Conservation (phyloP, 2,888 invertebrate species). For the Octodonta nipae region DNA sequence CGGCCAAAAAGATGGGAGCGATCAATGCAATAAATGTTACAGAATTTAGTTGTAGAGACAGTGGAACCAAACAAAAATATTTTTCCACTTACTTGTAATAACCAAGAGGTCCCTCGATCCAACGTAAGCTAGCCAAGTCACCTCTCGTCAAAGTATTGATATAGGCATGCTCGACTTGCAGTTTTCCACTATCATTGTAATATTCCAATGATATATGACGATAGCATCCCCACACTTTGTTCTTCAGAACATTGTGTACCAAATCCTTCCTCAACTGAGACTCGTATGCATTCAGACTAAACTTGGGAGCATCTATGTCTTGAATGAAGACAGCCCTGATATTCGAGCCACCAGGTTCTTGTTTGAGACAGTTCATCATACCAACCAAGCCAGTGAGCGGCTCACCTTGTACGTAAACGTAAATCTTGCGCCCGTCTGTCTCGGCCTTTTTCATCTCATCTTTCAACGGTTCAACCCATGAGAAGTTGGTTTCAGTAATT, state of each 20-base stretch:
- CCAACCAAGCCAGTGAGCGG: conserved; percentile 70
- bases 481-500: conserved; percentile 55
- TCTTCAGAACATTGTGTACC: conserved; percentile 69
- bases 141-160: conserved; percentile 86
- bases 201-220: conserved; percentile 62
- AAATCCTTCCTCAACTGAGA: conserved; percentile 62
- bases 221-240: conserved; percentile 75
- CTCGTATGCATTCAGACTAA: conserved; percentile 46
- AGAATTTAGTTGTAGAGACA: too few species aligned
- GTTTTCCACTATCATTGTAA: conserved; percentile 26
- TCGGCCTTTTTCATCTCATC: conserved; percentile 54
- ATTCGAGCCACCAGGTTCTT: conserved; percentile 70
- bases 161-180: conserved; percentile 81
- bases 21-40: too few species aligned
- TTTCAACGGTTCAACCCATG: conserved; percentile 74
- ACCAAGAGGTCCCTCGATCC: conserved; percentile 78
- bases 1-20: too few species aligned
- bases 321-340: conserved; percentile 62
- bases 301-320: conserved; percentile 46
- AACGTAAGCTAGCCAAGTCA: conserved; percentile 81
- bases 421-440: conserved; percentile 46
- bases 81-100: conserved; percentile 43
- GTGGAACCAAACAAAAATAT: too few species aligned
- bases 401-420: conserved; percentile 56
- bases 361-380: conserved; percentile 76